Percentiles rank a stretch among this genome's conserved stretches.
Conservation (phyloP, 2,113 vertebrate species). For the Amia ocellicauda region DNA sequence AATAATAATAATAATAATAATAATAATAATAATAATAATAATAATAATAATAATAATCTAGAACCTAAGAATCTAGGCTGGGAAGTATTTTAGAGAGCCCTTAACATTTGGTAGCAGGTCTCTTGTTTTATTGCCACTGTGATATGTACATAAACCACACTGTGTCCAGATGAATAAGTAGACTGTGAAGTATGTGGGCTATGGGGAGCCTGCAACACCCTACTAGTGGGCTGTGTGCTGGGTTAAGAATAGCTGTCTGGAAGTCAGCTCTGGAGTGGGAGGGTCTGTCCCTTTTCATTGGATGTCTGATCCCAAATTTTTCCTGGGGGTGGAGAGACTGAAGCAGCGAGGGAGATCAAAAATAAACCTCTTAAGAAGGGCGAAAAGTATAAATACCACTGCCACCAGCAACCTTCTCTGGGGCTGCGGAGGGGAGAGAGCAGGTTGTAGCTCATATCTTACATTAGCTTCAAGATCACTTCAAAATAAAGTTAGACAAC, state of each 20-base stretch:
- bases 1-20: no score
- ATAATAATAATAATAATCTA: no score
- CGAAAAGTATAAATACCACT: conserved; percentile 83
- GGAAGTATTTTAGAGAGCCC: no score
- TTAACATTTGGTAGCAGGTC: no score
- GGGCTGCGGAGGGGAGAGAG: conserved; percentile 49
- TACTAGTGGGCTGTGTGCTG: conserved; percentile 23
- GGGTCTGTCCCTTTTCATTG: conserved; percentile 71
- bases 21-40: no score
- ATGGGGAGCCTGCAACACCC: conserved; percentile 37
- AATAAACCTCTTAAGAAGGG: conserved; percentile 83
- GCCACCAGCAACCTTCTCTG: conserved; percentile 55
- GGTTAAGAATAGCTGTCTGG: conserved; percentile 58
- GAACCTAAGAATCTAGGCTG: no score
- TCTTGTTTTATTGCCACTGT: no score
- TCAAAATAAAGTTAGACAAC: conserved; percentile 23
- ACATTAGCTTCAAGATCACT: conserved; percentile 19
- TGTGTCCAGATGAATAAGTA: no score
- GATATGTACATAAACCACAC: no score
- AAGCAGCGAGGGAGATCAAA: conserved; percentile 79
- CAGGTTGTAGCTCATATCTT: conserved; percentile 24
- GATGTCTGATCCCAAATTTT: conserved; percentile 69
- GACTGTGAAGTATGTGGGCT: conserved; percentile 44
- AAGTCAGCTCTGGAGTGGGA: conserved; percentile 48
- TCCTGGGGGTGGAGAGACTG: conserved; percentile 79